Conservation (phyloP, 2,888 invertebrate genomes). For the Sinodicranocentrus sp. region DNA sequence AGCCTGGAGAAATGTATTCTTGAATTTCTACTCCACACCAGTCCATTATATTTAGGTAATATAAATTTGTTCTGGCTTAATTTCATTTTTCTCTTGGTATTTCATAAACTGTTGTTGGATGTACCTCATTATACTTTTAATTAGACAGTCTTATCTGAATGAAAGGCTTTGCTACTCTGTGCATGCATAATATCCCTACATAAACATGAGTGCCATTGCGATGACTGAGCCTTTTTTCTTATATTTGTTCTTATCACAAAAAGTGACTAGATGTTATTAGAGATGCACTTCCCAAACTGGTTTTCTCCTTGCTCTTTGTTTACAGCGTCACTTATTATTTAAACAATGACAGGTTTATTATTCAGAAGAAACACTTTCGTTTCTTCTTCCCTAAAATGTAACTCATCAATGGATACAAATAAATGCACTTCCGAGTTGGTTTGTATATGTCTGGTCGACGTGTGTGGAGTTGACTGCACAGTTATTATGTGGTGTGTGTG, state of each 20-base stretch:
- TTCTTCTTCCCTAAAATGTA: background rate
- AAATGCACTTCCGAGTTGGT: slow-evolving; percentile 48
- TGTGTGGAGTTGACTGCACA: background rate
- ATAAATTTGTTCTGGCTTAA: slow-evolving; percentile 56
- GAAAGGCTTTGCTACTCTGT: too few species aligned
- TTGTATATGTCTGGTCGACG: background rate
- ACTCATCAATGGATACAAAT: background rate
- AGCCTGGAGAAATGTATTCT: slow-evolving; percentile 29
- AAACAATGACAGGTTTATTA: slow-evolving; percentile 57
- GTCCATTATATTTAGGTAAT: slow-evolving; percentile 9
- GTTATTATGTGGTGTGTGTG: too few species aligned
- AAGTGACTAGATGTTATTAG: slow-evolving; percentile 38
- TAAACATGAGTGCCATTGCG: too few species aligned
- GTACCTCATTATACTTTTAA: slow-evolving; percentile 62
- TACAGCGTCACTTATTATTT: slow-evolving; percentile 43
- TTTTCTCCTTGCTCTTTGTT: slow-evolving; percentile 31
- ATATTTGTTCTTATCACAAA: slow-evolving; percentile 42
- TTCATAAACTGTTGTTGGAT: slow-evolving; percentile 46
- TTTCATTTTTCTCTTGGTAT: slow-evolving; percentile 54
- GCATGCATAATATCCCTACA: background rate
- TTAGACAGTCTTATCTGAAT: slow-evolving; percentile 43
- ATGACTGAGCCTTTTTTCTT: background rate
- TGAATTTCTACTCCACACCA: background rate
- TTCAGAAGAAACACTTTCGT: slow-evolving; percentile 40
- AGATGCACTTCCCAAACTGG: slow-evolving; percentile 49